A percentile compares a stretch with the other conserved stretches of the same genome.
These are phyloP conservation scores for Myrmophylax atrothorax DNA, from an alignment of 2,113 vertebrate genomes.

Conservation along the genomic window DNA sequence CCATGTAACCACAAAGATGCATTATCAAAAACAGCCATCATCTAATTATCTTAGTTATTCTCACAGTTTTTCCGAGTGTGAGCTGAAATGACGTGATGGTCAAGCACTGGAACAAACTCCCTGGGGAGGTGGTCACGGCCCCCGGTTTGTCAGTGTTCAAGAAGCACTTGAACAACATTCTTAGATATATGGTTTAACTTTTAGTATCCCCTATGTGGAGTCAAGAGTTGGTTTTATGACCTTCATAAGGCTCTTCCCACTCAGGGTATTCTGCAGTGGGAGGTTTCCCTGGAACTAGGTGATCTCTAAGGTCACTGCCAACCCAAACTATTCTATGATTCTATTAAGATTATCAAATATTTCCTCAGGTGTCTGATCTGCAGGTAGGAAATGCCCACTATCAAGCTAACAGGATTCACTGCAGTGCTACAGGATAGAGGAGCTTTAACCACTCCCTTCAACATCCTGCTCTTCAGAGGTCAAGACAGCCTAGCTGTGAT, in stretches of 20 bases:
- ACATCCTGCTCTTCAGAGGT: neutral
- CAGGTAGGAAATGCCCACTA: neutral
- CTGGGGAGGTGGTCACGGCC: neutral
- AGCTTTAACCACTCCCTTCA: neutral
- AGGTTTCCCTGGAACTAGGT: neutral
- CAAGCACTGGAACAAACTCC: neutral
- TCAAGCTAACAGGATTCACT: neutral
- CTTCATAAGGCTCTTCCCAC: neutral
- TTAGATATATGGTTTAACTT: neutral
- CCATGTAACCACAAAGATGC: neutral
- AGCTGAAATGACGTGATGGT: neutral
- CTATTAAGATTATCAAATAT: neutral
- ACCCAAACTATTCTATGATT: neutral
- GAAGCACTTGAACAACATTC: neutral
- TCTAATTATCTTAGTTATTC: neutral
- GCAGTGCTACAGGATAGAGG: neutral
- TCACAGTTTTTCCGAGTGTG: neutral
- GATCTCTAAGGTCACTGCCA: neutral
- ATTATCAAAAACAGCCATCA: neutral
- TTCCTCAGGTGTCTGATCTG: neutral
- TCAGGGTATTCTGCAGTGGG: rapidly evolving
- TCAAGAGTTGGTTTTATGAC: neutral
- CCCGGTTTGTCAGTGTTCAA: neutral
- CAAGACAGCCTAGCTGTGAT: neutral
- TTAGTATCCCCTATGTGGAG: neutral